Evolutionary conservation across 2,888 invertebrate species (phyloP).

Genomic region (Drosophila bunnanda): DNA sequence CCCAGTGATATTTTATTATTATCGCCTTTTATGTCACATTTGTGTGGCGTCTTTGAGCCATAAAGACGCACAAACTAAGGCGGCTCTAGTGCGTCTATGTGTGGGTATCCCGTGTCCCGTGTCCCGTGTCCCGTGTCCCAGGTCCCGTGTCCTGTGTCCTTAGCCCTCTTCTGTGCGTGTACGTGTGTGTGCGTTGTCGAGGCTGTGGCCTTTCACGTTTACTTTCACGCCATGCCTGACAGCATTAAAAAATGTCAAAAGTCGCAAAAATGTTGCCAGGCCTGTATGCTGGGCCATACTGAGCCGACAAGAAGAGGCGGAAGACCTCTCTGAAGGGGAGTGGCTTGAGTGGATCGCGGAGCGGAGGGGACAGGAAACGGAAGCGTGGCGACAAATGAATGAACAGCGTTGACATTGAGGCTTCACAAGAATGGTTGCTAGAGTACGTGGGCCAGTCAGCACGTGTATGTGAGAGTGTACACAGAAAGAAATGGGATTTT

Average conservation of each 20-base stretch:
- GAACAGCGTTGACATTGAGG: conserved; percentile 72
- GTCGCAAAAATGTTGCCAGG: conserved; percentile 77
- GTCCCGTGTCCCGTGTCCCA: conserved; percentile 2
- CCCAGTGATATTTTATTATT: conserved; percentile 78
- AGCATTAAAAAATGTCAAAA: conserved; percentile 80
- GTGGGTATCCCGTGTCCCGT: conserved; percentile 4
- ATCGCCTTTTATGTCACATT: conserved; percentile 79
- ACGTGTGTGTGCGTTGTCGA: conserved; percentile 30
- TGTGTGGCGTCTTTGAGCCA: conserved; percentile 79
- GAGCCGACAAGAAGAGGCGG: conserved; percentile 7
- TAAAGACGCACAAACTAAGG: conserved; percentile 79
- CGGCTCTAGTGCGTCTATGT: conserved; percentile 40
- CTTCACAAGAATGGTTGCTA: conserved; percentile 39
- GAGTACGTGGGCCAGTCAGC: conserved; percentile 22
- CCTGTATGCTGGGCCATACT: conserved; percentile 22
- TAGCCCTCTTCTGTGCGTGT: conserved; percentile 2
- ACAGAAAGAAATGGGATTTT: neutral
- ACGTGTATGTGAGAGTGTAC: conserved; percentile 33
- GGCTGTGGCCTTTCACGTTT: conserved; percentile 51
- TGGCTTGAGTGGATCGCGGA: neutral
- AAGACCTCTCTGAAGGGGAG: conserved; percentile 1
- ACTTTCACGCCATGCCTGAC: conserved; percentile 77
- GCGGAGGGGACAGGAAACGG: conserved; percentile 21
- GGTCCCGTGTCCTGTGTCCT: neutral
- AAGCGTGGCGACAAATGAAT: conserved; percentile 69